Conservation (phyloP, 2,113 vertebrate genomes). For the Eurystomus gularis region DNA sequence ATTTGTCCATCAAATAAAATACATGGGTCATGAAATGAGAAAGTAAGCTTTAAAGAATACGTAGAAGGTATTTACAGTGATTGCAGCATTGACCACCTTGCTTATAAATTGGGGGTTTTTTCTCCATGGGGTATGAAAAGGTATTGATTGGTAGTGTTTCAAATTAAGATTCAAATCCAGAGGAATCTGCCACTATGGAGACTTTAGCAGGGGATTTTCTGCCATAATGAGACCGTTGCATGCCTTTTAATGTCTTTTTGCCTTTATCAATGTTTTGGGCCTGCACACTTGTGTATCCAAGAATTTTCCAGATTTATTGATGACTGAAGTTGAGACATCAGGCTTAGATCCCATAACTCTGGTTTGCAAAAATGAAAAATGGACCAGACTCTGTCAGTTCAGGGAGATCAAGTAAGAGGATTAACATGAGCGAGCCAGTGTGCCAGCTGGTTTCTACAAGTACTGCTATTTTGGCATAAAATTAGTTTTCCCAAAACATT, state of each 20-base stretch:
- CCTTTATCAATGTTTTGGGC: not conserved
- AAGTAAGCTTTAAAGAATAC: slow-evolving; percentile 51
- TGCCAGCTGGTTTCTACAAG: slow-evolving; percentile 6
- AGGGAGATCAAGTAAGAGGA: not conserved
- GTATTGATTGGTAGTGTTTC: slow-evolving; percentile 44
- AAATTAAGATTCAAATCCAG: not conserved
- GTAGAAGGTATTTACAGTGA: not conserved
- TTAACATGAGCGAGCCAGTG: not conserved
- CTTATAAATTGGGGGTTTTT: slow-evolving; percentile 18
- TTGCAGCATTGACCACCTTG: not conserved
- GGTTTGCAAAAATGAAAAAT: not conserved
- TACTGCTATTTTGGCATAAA: not conserved
- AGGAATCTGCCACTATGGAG: not conserved
- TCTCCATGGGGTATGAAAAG: not conserved
- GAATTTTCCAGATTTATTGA: not conserved
- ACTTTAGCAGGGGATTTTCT: not conserved
- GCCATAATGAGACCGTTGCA: not conserved
- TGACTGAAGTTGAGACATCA: not conserved
- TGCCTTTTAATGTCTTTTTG: not conserved
- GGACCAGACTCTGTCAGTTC: not conserved
- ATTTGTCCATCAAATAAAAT: slow-evolving; percentile 58
- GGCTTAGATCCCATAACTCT: not conserved
- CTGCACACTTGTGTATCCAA: not conserved
- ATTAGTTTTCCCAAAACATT: not conserved
- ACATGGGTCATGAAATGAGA: slow-evolving; percentile 60